Conservation (phyloP, 2,113 vertebrate genomes). For the Notarius lentiginosus region DNA sequence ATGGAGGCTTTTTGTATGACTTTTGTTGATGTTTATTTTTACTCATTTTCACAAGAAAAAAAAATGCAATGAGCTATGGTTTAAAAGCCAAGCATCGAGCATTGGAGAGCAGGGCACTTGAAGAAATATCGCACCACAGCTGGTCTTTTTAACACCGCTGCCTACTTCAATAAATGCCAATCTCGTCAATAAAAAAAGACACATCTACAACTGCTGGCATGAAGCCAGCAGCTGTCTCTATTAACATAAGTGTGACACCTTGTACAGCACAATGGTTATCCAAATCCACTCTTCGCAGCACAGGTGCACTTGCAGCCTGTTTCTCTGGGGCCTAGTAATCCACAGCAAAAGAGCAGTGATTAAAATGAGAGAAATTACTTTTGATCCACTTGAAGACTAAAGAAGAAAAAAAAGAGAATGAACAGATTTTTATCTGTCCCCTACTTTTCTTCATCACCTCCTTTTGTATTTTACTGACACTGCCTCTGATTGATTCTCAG, state of each 20-base stretch:
- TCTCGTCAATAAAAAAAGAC: slow-evolving; percentile 62
- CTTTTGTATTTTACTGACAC: slow-evolving; percentile 55
- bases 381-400: slow-evolving; percentile 58
- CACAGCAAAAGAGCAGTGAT: slow-evolving; percentile 68
- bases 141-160: slow-evolving; percentile 69
- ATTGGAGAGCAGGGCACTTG: slow-evolving; percentile 63
- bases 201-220: slow-evolving; percentile 61
- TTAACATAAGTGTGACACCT: slow-evolving; percentile 63
- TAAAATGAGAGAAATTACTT: slow-evolving; percentile 70
- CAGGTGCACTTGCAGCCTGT: slow-evolving; percentile 57
- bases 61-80: slow-evolving; percentile 23
- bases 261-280: slow-evolving; percentile 63
- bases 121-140: slow-evolving; percentile 68
- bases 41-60: neutral
- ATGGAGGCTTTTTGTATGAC: neutral
- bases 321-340: slow-evolving; percentile 57
- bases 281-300: slow-evolving; percentile 66
- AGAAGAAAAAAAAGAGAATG: slow-evolving; percentile 71
- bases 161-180: slow-evolving; percentile 62
- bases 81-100: slow-evolving; percentile 53
- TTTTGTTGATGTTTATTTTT: slow-evolving; percentile 9
- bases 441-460: slow-evolving; percentile 58
- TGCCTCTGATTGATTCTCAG: neutral
- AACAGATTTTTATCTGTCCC: slow-evolving; percentile 66
- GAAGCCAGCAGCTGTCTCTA: slow-evolving; percentile 70